Conservation (phyloP, 1,140 invertebrate species). For the Centruroides vittatus region DNA sequence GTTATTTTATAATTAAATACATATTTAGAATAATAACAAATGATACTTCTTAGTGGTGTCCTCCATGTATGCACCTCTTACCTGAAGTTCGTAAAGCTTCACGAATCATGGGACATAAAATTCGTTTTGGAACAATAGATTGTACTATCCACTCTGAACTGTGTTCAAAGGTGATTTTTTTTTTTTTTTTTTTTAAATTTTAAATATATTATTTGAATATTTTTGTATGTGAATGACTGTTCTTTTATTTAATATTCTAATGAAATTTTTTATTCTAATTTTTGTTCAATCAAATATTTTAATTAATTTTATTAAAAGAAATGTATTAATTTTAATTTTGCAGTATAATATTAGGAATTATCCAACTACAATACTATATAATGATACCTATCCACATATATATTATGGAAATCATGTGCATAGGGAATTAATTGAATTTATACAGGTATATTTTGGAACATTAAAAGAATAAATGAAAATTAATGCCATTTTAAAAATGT, state of each 20-base stretch:
- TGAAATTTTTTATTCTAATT: no score
- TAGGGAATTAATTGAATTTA: constrained; percentile 47
- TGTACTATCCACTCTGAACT: constrained; percentile 34
- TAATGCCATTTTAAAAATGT: not conserved
- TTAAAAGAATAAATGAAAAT: constrained; percentile 4
- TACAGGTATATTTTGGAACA: constrained; percentile 32
- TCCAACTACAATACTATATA: constrained; percentile 57
- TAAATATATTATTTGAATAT: no score
- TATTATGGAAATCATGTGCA: constrained; percentile 47
- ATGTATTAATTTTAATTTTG: constrained; percentile 26
- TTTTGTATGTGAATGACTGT: no score
- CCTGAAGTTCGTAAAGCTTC: constrained; percentile 56
- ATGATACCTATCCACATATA: constrained; percentile 37
- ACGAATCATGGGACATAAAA: constrained; percentile 27
- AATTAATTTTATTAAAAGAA: not conserved
- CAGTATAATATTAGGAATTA: constrained; percentile 51
- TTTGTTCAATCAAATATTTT: no score
- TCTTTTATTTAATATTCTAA: no score
- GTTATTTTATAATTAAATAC: not conserved
- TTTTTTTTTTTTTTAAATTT: not conserved
- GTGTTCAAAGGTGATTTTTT: constrained; percentile 27
- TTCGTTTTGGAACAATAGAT: constrained; percentile 48
- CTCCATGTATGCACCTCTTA: constrained; percentile 57
- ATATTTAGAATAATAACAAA: no score
- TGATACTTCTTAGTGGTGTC: constrained; percentile 44